Conservation (phyloP, 1,140 invertebrate genomes). For the Sarcophaga peregrina region DNA sequence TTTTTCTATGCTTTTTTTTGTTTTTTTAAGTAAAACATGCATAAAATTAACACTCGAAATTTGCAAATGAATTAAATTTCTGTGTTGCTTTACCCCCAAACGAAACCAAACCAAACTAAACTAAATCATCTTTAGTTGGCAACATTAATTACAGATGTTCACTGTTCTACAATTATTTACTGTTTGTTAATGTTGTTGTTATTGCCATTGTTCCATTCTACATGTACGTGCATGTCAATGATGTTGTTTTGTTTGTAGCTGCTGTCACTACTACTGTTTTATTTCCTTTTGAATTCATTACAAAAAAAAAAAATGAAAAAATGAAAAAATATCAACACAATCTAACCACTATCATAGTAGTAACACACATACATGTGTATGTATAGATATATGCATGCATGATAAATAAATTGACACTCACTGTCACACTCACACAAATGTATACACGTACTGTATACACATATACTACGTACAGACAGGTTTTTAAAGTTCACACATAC, state of each 20-base stretch:
- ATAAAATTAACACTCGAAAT: not conserved
- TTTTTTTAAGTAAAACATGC: too few species aligned
- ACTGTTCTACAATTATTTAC: too few species aligned
- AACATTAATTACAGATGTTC: not conserved
- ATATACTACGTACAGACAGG: not conserved
- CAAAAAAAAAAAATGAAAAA: too few species aligned
- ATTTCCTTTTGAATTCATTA: too few species aligned
- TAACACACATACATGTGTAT: not conserved
- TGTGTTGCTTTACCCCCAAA: not conserved
- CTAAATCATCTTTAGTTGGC: not conserved
- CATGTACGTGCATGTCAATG: not conserved
- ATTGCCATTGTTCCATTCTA: too few species aligned
- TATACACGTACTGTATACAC: not conserved
- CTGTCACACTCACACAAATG: conserved; percentile 9
- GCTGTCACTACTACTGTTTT: too few species aligned
- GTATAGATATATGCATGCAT: not conserved
- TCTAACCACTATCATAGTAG: not conserved
- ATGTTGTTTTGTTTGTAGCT: not conserved
- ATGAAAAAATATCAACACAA: not conserved
- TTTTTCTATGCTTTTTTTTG: too few species aligned
- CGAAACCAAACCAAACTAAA: too few species aligned
- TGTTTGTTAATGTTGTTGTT: not conserved
- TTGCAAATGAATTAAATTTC: not conserved
- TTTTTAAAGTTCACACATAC: not conserved
- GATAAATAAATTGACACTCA: too few species aligned